Evolutionary conservation across 2,113 vertebrate genomes (phyloP), one percentile per base, ranked within the genome.

Genomic region (Lophura nycthemera): DNA sequence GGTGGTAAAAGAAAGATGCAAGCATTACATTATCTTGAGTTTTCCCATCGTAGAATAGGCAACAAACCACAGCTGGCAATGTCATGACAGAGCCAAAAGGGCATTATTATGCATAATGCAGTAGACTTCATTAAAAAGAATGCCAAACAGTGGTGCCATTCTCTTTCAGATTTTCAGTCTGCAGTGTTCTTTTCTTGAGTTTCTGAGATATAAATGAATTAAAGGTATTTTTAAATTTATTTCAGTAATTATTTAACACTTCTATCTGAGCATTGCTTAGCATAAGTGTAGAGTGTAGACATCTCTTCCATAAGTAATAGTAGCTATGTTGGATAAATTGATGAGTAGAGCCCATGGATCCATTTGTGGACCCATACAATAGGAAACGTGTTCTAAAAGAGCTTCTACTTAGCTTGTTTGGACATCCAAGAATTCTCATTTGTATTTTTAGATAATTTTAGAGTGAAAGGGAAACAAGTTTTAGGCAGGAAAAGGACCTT

Each of bases 101-200:
- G 61, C 76, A 92, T 89, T 34, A 77, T 92, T 34, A 77, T 92
- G 72, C 71, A 94, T 95, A 85, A 93, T 96, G 78, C 82, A 89
- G 93, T 74, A 93, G 82, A 60, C 69, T 83, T 80, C 65, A 67
- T 80, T 80, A 80, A 92, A 72, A 86, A 83, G 56, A 29, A 32
- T 89, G 89, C 94, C 89, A 88, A 74, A 67, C 32, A 91, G 64
- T 77, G 72, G 83, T 95, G 91, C 82, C 78, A 89, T 87, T 75
- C 54, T 89, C 47, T 83, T 92, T 91, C 75, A 90, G 11, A 71
- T 88, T 88, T 91, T 77, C 3, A 0, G 24, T 66, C 57, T 83
- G 38, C 52, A 69, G 22, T 36, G 38, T 71, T 87, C 3, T 7
- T 65, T 78, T 52, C 36, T 64, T 93, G 63, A 69, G 42, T 93